Evolutionary conservation across 2,888 invertebrate genomes (phyloP).

Genomic region (Odiellus spinosus): DNA sequence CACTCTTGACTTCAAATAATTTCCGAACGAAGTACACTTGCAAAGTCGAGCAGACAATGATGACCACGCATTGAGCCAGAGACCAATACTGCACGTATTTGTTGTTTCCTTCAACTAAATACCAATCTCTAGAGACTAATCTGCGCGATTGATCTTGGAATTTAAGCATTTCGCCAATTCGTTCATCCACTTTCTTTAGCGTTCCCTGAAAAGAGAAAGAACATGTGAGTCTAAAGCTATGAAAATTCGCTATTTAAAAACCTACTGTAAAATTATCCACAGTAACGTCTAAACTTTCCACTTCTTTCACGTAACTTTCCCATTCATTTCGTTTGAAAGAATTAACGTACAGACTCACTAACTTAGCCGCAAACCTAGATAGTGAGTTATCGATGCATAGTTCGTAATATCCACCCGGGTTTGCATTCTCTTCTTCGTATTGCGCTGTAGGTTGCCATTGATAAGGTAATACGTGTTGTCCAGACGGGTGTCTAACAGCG

Average conservation of each 20-base stretch:
- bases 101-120: slow-evolving; percentile 63
- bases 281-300: slow-evolving; percentile 68
- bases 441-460: slow-evolving; percentile 78
- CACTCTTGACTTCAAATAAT: slow-evolving; percentile 57
- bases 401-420: slow-evolving; percentile 65
- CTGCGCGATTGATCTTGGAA: slow-evolving; percentile 65
- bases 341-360: slow-evolving; percentile 75
- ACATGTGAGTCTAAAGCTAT: no score
- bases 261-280: slow-evolving; percentile 79
- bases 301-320: slow-evolving; percentile 77
- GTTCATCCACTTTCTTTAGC: slow-evolving; percentile 20
- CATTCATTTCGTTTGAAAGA: slow-evolving; percentile 83
- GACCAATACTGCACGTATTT: slow-evolving; percentile 79
- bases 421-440: slow-evolving; percentile 62
- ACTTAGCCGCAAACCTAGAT: slow-evolving; percentile 72
- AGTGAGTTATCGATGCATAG: slow-evolving; percentile 87
- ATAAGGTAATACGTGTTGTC: slow-evolving; percentile 70
- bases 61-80: slow-evolving; percentile 63
- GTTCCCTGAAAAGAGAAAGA: slow-evolving; percentile 13
- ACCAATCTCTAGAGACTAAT: slow-evolving; percentile 64
- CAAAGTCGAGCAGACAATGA: slow-evolving; percentile 55
- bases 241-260: slow-evolving; percentile 16
- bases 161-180: slow-evolving; percentile 44
- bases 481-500: slow-evolving; percentile 68
- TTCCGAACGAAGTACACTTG: slow-evolving; percentile 80